These are phyloP conservation scores for Apaloderma vittatum DNA, from an alignment of 2,113 vertebrate genomes.

Conservation along the genomic window DNA sequence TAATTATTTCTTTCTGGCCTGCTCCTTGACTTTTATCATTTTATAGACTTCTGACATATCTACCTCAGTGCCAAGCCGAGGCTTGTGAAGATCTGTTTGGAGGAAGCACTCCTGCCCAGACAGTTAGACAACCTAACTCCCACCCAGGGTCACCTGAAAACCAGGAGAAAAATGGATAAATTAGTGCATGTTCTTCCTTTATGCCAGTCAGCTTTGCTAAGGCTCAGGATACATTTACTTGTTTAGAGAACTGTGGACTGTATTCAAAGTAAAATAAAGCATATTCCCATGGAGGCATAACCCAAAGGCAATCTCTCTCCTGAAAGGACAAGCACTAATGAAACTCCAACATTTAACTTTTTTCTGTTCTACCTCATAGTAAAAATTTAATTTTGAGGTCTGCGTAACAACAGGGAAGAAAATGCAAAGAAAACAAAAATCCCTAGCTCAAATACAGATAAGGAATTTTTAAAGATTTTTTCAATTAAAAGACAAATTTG, in stretches of 20 bases:
- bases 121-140: accelerated
- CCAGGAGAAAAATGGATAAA: not conserved
- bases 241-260: not conserved
- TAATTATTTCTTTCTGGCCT: not conserved
- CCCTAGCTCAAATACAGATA: accelerated
- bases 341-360: not conserved
- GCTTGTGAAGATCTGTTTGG: not conserved
- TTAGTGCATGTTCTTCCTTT: not conserved
- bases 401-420: not conserved
- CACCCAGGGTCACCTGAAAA: not conserved
- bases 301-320: not conserved
- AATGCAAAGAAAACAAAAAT: not conserved
- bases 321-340: not conserved
- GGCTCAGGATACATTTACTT: not conserved
- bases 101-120: not conserved
- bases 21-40: not conserved
- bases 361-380: not conserved
- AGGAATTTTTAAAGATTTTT: not conserved
- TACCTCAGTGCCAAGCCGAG: not conserved
- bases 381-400: not conserved
- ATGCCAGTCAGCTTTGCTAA: not conserved
- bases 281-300: not conserved
- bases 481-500: not conserved
- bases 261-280: not conserved
- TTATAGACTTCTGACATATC: not conserved